Base-by-base conservation (phyloP, 2,113 vertebrate genomes). In the Oncorhynchus gorbuscha region DNA sequence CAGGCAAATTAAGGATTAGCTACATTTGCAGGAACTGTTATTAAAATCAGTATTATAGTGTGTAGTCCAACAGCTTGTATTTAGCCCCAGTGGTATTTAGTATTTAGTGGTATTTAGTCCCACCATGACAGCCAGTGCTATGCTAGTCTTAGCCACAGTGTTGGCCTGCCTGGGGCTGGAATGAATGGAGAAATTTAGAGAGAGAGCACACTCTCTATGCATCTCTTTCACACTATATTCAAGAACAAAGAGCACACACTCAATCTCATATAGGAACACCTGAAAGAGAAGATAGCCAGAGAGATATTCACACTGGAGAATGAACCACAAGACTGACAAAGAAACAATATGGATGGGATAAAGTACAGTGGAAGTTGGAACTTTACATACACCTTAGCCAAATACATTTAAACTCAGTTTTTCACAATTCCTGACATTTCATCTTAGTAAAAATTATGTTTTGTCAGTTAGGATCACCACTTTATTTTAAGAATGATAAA, bases 91-190 rank as follows among this genome's bases (percentile, higher is more conserved):
- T 70, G 45, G 69, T 28, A 28, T 28, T 28, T 28, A 28, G 26
- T 28, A 28, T 28, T 28, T 28, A 28, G 26, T 28, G 26, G 26
- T 28, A 28, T 28, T 28, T 28, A 28, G 26, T 3, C 26, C 26
- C 26, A 45, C 82, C 84, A 74, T 90, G 87, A 79, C 87, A 89
- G 90, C 77, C 74, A 84, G 89, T 91, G 86, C 84, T 83, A 69
- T 65, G 74, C 82, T 87, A 76, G 81, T 86, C 88, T 91, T 90
- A 84, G 83, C 78, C 39, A 69, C 77, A 79, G 81, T 79, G 5
- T 30, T 69, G 32, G 20, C 79, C 82, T 72, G 87, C 90, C 85
- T 13, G 77, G 77, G 85, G 89, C 89, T 76, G 80, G 84, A 90
- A 90, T 92, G 85, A 89, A 83, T 18, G 79, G 72, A 76, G 84